Conservation (phyloP, 2,797 vertebrate genomes). For the Rhincodon typus region DNA sequence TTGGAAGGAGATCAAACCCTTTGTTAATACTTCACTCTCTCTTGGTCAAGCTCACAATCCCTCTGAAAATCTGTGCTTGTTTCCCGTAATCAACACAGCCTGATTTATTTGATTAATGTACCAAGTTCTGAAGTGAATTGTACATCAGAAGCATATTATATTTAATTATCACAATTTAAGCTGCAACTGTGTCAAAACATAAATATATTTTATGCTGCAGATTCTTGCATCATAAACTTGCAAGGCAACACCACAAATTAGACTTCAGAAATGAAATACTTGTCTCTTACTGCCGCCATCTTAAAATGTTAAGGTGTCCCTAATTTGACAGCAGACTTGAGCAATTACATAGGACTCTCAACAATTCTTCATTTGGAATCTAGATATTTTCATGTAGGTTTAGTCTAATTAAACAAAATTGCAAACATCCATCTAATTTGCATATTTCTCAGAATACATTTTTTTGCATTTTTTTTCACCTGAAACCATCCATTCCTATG, state of each 20-base stretch:
- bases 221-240: not conserved
- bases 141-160: not conserved
- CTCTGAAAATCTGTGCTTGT: not conserved
- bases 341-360: not conserved
- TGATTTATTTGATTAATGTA: not conserved
- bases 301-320: not conserved
- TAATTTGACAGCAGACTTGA: not conserved
- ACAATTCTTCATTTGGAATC: not conserved
- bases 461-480: too few species aligned
- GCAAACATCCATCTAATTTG: not conserved
- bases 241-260: not conserved
- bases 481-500: not conserved
- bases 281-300: not conserved
- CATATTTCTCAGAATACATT: not conserved
- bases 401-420: not conserved
- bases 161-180: not conserved
- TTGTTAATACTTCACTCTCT: not conserved
- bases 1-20: not conserved
- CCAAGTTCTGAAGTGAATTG: not conserved
- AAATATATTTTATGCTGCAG: not conserved
- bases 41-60: not conserved
- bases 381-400: not conserved
- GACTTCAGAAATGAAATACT: not conserved
- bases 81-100: not conserved
- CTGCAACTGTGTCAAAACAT: not conserved